These are phyloP conservation scores for Agelastica alni DNA, from an alignment of 2,888 invertebrate species.

Conservation along the genomic window DNA sequence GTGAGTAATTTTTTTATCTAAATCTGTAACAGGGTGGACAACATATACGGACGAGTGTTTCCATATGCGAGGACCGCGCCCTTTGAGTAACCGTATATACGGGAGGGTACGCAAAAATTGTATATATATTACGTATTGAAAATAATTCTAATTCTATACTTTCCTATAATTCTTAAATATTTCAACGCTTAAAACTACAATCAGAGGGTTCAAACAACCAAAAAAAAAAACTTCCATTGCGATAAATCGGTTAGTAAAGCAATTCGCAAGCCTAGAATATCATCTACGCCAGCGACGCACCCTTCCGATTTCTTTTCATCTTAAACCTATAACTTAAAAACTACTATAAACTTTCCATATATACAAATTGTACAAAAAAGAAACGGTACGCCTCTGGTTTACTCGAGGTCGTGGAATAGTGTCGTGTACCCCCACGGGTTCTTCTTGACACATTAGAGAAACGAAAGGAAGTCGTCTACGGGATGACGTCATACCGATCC, in stretches of 20 bases:
- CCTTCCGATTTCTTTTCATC: slow-evolving; percentile 15
- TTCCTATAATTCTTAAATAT: slow-evolving; percentile 39
- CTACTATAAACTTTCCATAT: slow-evolving; percentile 50
- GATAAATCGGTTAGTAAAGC: slow-evolving; percentile 32
- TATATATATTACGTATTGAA: slow-evolving; percentile 48
- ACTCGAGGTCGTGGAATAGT: slow-evolving; percentile 25
- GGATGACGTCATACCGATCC: slow-evolving; percentile 40
- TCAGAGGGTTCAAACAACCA: slow-evolving; percentile 47
- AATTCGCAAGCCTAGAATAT: slow-evolving; percentile 26
- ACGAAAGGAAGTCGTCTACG: slow-evolving; percentile 26
- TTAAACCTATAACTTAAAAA: slow-evolving; percentile 20
- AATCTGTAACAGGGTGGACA: too few relatives aligned
- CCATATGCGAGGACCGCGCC: neutral
- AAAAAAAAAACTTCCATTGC: slow-evolving; percentile 11
- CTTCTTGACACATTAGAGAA: slow-evolving; percentile 46
- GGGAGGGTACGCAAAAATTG: slow-evolving; percentile 44
- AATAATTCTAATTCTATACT: slow-evolving; percentile 45
- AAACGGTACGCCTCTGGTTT: slow-evolving; percentile 31
- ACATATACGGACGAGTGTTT: too few relatives aligned
- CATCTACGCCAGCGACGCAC: slow-evolving; percentile 27
- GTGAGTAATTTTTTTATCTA: too few relatives aligned
- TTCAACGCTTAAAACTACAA: slow-evolving; percentile 38
- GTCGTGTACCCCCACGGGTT: slow-evolving; percentile 30
- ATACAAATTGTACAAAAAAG: slow-evolving; percentile 43
- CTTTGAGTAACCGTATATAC: slow-evolving; percentile 32